A percentile compares a stretch with the other conserved stretches of the same genome.
Conservation (phyloP, 2,113 vertebrate genomes). For the Saimiri boliviensis region DNA sequence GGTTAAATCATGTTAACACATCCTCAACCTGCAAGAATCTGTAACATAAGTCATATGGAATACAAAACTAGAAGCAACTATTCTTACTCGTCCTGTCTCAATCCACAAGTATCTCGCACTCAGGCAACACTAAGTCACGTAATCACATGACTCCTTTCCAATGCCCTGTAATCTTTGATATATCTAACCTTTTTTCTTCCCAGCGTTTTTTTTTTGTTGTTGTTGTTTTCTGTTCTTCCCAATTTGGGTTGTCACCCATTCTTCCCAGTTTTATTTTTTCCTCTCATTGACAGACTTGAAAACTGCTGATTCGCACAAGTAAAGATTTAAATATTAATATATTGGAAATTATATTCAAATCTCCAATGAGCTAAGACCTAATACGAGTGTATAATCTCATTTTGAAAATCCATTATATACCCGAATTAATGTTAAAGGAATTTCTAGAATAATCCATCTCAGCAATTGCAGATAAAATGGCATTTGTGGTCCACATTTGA, state of each 20-base stretch:
- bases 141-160: neutral
- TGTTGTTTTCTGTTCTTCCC: too few species aligned
- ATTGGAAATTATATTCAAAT: slow-evolving; percentile 1
- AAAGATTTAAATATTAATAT: slow-evolving; percentile 42
- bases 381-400: neutral
- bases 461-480: neutral
- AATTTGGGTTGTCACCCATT: neutral
- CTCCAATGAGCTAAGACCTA: neutral
- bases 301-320: slow-evolving; percentile 31
- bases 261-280: neutral
- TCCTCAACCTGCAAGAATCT: neutral
- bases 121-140: neutral
- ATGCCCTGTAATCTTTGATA: slow-evolving; percentile 8
- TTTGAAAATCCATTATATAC: slow-evolving; percentile 38
- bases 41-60: neutral
- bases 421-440: slow-evolving; percentile 6
- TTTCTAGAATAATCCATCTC: slow-evolving; percentile 1
- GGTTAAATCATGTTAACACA: slow-evolving; percentile 23
- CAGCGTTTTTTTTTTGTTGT: neutral
- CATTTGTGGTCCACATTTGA: neutral
- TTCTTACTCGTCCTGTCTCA: neutral
- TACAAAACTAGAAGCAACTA: slow-evolving; percentile 21
- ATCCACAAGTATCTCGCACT: neutral
- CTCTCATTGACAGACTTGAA: neutral
- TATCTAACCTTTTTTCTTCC: slow-evolving; percentile 22